phyloP scores from a whole-genome alignment of 2,888 invertebrate species.

The Elmis aenea region DNA sequence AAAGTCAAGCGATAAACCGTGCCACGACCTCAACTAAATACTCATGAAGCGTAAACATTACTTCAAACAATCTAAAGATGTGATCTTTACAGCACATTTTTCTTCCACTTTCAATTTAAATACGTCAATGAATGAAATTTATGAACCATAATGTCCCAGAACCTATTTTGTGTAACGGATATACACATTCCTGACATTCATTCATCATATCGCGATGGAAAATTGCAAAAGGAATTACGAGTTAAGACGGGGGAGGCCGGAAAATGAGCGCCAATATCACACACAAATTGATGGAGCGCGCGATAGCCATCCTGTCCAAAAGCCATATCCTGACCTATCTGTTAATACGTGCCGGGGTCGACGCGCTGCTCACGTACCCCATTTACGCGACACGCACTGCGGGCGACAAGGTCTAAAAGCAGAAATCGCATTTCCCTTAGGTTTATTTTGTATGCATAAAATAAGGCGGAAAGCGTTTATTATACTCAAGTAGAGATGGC shows the following conservation, averaged over 20 bases:
- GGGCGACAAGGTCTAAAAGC: slow-evolving; percentile 23
- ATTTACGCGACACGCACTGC: slow-evolving; percentile 28
- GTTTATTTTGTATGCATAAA: slow-evolving; percentile 25
- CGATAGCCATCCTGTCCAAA: slow-evolving; percentile 12
- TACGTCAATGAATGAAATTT: no score
- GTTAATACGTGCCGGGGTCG: slow-evolving; percentile 24
- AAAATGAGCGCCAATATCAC: slow-evolving; percentile 13
- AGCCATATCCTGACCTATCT: slow-evolving; percentile 16
- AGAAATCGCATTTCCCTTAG: slow-evolving; percentile 23
- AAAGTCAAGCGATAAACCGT: no score
- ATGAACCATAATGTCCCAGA: no score
- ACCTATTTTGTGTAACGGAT: no score
- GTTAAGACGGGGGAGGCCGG: slow-evolving; percentile 10
- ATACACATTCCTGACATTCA: no score
- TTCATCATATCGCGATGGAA: no score
- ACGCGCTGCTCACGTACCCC: slow-evolving; percentile 29
- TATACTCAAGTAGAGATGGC: slow-evolving; percentile 18
- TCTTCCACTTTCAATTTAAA: no score
- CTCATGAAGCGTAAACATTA: no score
- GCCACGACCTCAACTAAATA: no score
- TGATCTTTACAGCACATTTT: no score
- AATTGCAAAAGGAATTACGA: no score
- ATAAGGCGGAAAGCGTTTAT: slow-evolving; percentile 22
- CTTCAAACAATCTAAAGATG: no score
- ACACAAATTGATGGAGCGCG: slow-evolving; percentile 11